Conservation (phyloP, 2,888 invertebrate species). For the Marasmarcha lunaedactyla region DNA sequence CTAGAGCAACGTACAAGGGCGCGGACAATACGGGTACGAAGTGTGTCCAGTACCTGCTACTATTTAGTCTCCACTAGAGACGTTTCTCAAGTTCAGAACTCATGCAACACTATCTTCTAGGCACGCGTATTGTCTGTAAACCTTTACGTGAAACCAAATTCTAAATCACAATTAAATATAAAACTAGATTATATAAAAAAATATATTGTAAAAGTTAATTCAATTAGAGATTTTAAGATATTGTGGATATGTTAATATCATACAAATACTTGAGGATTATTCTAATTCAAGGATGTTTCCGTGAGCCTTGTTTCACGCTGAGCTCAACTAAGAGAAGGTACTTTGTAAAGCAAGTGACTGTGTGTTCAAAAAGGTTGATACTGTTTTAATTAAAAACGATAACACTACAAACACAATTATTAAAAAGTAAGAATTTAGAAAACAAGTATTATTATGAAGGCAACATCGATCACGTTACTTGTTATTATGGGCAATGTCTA, state of each 20-base stretch:
- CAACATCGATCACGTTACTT: too few species aligned
- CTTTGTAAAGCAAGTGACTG: background rate
- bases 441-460: too few species aligned
- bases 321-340: background rate
- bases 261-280: background rate
- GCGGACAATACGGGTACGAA: slow-evolving; percentile 25
- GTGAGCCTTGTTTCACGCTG: too few species aligned
- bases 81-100: too few species aligned
- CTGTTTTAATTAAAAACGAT: too few species aligned
- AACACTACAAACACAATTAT: too few species aligned
- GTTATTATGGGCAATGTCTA: too few species aligned
- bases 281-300: too few species aligned
- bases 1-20: slow-evolving; percentile 26
- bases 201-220: slow-evolving; percentile 36
- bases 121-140: slow-evolving; percentile 27
- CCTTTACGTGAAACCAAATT: slow-evolving; percentile 57
- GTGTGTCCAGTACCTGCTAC: too few species aligned
- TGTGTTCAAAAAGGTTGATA: too few species aligned
- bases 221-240: slow-evolving; percentile 32
- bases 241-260: background rate
- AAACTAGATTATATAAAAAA: slow-evolving; percentile 35
- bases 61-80: too few species aligned
- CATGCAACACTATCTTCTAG: background rate
- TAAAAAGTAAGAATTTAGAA: too few species aligned
- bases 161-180: slow-evolving; percentile 61